Conservation (phyloP, 2,797 vertebrate species). For the Botia kubotai region DNA sequence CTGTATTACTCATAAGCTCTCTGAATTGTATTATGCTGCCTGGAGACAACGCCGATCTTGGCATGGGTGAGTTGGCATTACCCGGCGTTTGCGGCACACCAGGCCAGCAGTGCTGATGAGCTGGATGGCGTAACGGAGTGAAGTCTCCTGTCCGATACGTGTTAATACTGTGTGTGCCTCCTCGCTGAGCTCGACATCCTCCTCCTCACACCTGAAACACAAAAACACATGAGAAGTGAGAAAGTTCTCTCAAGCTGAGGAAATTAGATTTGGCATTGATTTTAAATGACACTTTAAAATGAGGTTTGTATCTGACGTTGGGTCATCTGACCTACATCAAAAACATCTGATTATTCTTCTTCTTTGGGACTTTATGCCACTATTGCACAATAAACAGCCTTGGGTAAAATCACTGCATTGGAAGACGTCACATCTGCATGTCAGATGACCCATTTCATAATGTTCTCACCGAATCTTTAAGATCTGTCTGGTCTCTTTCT, state of each 20-base stretch:
- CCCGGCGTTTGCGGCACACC: constrained; percentile 93
- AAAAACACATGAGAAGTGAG: background rate
- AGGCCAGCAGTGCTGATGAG: constrained; percentile 93
- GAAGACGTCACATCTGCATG: background rate
- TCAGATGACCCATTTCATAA: background rate
- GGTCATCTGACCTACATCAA: too few relatives aligned
- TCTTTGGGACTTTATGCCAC: too few relatives aligned
- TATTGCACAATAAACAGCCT: too few relatives aligned
- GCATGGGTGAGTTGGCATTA: constrained; percentile 49
- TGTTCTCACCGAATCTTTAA: constrained; percentile 87
- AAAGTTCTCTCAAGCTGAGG: background rate
- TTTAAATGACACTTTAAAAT: too few relatives aligned
- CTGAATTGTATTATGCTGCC: background rate
- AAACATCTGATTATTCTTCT: too few relatives aligned
- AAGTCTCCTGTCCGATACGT: constrained; percentile 93
- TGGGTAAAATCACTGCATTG: too few relatives aligned
- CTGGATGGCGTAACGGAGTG: constrained; percentile 93
- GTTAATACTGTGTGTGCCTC: constrained; percentile 92
- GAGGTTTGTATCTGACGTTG: too few relatives aligned
- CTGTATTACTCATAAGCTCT: background rate
- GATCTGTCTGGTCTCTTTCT: constrained; percentile 94
- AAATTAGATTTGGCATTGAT: background rate
- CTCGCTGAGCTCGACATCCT: constrained; percentile 93
- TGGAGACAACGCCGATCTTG: background rate
- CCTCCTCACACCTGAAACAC: constrained; percentile 89